Conservation (phyloP, 2,113 vertebrate genomes). For the Danionella cerebrum region DNA sequence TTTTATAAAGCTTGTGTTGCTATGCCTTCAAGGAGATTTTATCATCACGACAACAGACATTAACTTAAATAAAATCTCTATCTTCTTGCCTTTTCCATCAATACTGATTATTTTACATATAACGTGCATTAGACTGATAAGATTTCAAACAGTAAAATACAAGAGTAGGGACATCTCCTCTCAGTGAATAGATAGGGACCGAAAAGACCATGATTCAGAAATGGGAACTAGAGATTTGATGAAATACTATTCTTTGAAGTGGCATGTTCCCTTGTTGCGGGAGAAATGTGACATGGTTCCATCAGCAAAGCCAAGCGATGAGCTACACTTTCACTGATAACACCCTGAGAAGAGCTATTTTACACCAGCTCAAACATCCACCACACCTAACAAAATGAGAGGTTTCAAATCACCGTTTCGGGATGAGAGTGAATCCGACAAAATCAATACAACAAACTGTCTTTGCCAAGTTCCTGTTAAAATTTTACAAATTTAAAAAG, state of each 20-base stretch:
- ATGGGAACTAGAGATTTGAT: slow-evolving; percentile 3
- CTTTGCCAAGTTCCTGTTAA: no score
- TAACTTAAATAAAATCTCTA: neutral
- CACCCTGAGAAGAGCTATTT: neutral
- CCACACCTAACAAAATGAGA: no score
- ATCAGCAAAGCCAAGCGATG: slow-evolving; percentile 4
- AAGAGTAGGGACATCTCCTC: neutral
- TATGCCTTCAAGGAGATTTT: neutral
- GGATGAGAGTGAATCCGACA: no score
- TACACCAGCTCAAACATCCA: neutral
- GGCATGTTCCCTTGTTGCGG: neutral
- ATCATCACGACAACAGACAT: neutral
- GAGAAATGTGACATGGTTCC: slow-evolving; percentile 13
- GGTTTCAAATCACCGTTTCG: no score
- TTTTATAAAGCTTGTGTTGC: neutral
- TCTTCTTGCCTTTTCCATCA: neutral
- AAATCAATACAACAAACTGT: no score
- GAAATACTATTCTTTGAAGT: slow-evolving; percentile 23
- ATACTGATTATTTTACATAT: neutral
- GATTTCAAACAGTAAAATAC: neutral
- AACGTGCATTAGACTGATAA: neutral
- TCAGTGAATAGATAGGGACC: slow-evolving; percentile 5
- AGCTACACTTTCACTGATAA: neutral
- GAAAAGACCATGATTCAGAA: neutral
- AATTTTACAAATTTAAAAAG: no score